Conservation (phyloP, 2,888 invertebrate species). For the Drosophila fulvimacula region DNA sequence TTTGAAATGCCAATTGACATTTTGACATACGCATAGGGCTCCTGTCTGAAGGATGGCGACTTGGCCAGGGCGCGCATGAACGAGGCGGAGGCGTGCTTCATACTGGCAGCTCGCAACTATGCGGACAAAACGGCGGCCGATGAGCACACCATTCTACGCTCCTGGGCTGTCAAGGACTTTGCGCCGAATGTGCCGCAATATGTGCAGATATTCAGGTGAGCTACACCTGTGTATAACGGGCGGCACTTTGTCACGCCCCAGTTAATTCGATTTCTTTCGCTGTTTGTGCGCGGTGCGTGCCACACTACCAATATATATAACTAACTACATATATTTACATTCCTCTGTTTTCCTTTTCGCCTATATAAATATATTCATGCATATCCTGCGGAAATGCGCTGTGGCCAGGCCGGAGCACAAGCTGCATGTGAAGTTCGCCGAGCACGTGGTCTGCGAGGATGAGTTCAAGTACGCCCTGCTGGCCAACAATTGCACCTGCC, state of each 20-base stretch:
- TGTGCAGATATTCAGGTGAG: slow-evolving; percentile 94
- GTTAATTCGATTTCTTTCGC: slow-evolving; percentile 52
- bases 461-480: slow-evolving; percentile 99
- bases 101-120: slow-evolving; percentile 97
- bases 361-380: background rate
- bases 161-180: slow-evolving; percentile 99
- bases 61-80: slow-evolving; percentile 97
- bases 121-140: slow-evolving; percentile 98
- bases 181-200: slow-evolving; percentile 98
- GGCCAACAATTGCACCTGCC: slow-evolving; percentile 99
- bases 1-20: slow-evolving; percentile 15
- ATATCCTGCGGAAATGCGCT: slow-evolving; percentile 56
- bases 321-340: slow-evolving; percentile 8
- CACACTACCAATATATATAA: slow-evolving; percentile 23
- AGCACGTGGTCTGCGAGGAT: slow-evolving; percentile 99
- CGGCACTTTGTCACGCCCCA: slow-evolving; percentile 34
- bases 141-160: slow-evolving; percentile 91
- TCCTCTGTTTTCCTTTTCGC: background rate
- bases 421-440: slow-evolving; percentile 99
- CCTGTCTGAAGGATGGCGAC: slow-evolving; percentile 98
- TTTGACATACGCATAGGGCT: slow-evolving; percentile 88
- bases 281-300: slow-evolving; percentile 41
- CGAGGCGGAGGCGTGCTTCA: slow-evolving; percentile 98
- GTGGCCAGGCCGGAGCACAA: slow-evolving; percentile 95
- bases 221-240: background rate